Percentiles rank a stretch among this genome's conserved stretches.
phyloP scores from a whole-genome alignment of 2,888 invertebrate species.

The Hirudinaria manillensis region DNA sequence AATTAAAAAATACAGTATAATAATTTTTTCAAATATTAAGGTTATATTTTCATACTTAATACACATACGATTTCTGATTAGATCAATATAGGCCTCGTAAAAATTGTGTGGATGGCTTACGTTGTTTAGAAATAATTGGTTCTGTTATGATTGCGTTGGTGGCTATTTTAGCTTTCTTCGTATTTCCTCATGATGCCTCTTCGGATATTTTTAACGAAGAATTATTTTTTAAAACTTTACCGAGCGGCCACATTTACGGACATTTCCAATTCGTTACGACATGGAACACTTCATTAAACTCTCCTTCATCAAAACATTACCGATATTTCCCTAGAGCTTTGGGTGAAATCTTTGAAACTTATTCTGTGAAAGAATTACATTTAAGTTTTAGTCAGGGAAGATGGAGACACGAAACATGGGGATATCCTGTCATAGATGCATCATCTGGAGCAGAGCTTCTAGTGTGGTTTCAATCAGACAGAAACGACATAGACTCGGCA shows the following conservation, averaged over 20 bases:
- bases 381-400: constrained; percentile 84
- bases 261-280: constrained; percentile 84
- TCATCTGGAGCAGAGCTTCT: constrained; percentile 89
- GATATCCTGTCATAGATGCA: constrained; percentile 80
- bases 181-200: neutral
- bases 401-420: constrained; percentile 90
- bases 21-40: too few species aligned
- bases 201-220: constrained; percentile 78
- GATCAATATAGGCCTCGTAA: too few species aligned
- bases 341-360: constrained; percentile 77
- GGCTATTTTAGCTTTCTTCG: too few species aligned
- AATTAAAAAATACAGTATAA: too few species aligned
- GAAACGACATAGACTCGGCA: constrained; percentile 63
- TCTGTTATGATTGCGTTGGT: too few species aligned
- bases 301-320: constrained; percentile 61
- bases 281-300: constrained; percentile 61
- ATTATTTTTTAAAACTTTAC: constrained; percentile 75
- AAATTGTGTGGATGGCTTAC: too few species aligned
- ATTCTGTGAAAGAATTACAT: constrained; percentile 81
- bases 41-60: too few species aligned
- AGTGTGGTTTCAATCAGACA: constrained; percentile 76
- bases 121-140: too few species aligned
- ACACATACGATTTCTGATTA: too few species aligned
- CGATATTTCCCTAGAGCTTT: constrained; percentile 80
- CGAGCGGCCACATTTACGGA: constrained; percentile 75